Conservation (phyloP, 1,140 invertebrate genomes). For the Yoshiicerus persimilis region DNA sequence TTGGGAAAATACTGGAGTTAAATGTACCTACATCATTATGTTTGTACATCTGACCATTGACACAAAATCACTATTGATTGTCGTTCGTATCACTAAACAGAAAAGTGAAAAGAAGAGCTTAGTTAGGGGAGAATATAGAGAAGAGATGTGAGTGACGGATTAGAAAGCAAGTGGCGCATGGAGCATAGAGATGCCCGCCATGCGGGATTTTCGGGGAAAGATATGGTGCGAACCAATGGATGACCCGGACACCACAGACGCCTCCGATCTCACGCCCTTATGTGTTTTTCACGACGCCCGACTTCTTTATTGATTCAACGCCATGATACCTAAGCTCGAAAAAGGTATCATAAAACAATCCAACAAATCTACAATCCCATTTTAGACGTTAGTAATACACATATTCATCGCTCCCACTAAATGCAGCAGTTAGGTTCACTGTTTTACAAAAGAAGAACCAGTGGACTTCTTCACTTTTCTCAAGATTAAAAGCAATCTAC, state of each 20-base stretch:
- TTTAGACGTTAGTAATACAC: not conserved
- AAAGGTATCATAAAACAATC: not conserved
- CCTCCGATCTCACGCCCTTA: slow-evolving; percentile 49
- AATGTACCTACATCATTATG: not conserved
- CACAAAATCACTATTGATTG: not conserved
- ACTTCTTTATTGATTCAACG: slow-evolving; percentile 50
- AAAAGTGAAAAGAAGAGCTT: not conserved
- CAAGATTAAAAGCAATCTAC: not conserved
- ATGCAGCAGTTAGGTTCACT: not conserved
- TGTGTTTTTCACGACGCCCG: slow-evolving; percentile 48
- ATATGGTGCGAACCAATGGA: slow-evolving; percentile 49
- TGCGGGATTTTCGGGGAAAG: slow-evolving; percentile 46
- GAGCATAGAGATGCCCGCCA: slow-evolving; percentile 48
- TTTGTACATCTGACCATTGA: not conserved
- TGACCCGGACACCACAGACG: slow-evolving; percentile 49
- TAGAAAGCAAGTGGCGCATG: slow-evolving; percentile 45
- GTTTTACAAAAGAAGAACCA: not conserved
- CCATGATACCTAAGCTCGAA: slow-evolving; percentile 35
- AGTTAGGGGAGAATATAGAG: not conserved
- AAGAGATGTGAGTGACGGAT: slow-evolving; percentile 26
- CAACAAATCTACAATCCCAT: not conserved
- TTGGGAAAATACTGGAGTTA: not conserved
- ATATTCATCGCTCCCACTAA: not conserved
- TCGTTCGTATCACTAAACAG: not conserved
- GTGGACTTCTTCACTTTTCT: not conserved